A percentile compares a stretch with the other conserved stretches of the same genome.
Evolutionary conservation across 2,888 invertebrate species (phyloP).

Genomic region (Mythimna impura): DNA sequence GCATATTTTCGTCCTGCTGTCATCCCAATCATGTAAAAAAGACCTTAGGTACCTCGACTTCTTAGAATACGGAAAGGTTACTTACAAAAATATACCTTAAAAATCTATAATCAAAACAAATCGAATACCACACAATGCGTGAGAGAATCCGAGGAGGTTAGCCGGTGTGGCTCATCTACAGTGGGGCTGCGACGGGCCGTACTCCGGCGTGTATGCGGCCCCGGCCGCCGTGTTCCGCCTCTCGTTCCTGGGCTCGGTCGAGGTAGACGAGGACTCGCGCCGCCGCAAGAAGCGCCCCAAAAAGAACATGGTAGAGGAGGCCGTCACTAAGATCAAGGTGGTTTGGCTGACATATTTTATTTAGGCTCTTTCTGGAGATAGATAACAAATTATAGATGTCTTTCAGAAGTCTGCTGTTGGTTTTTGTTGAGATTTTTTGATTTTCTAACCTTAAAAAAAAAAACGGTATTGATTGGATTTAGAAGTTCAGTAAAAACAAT

Average conservation of each 20-base stretch:
- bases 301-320: conserved; percentile 97
- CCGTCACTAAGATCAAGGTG: conserved; percentile 96
- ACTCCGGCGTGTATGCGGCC: conserved; percentile 89
- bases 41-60: too few relatives aligned
- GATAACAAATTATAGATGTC: background rate
- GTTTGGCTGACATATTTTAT: conserved; percentile 77
- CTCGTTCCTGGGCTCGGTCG: conserved; percentile 95
- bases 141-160: conserved; percentile 80
- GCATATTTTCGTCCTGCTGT: too few relatives aligned
- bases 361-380: conserved; percentile 45
- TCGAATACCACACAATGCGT: conserved; percentile 62
- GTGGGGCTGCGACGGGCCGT: conserved; percentile 87
- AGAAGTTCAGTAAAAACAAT: too few relatives aligned
- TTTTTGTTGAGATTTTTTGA: conserved; percentile 32
- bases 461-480: too few relatives aligned
- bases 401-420: conserved; percentile 21
- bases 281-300: conserved; percentile 94
- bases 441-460: too few relatives aligned
- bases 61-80: too few relatives aligned
- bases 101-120: conserved; percentile 44
- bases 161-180: conserved; percentile 78
- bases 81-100: too few relatives aligned
- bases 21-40: too few relatives aligned
- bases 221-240: conserved; percentile 95
- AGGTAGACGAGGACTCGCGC: conserved; percentile 95